Base-by-base conservation (phyloP, 2,113 vertebrate genomes). In the Nothoprocta perdicaria region DNA sequence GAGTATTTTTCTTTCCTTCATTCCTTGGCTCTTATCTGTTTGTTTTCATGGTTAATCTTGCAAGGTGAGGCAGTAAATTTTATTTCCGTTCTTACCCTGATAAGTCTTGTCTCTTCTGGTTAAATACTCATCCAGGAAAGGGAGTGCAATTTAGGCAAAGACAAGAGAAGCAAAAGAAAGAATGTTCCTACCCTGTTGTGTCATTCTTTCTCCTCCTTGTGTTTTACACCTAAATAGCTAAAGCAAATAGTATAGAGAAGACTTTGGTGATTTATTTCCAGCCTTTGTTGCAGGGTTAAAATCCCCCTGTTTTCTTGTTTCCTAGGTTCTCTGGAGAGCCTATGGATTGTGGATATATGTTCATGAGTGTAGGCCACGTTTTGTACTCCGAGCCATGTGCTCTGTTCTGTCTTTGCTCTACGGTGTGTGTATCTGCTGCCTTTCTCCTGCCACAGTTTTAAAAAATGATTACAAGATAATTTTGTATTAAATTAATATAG, bases 1-100 rank as follows among this genome's bases (percentile, higher is more conserved):
- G 90, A 95, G 41, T 77, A 88, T 75, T 85, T 89, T 85, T 74
- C 61, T 43, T 90, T 69, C 58, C 3, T 92, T 74, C 81, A 45
- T 84, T 85, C 74, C 13, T 84, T 87, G 38, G 27, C 90, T 86
- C 14, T 19, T 71, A 68, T 76, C 57, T 41, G 27, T 85, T 94
- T 60, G 27, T 24, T 15, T 76, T 85, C 48, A 84, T 79, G 22
- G 45, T 96, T 74, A 53, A 48, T 96, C 69, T 93, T 89, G 46
- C 69, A 90, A 75, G 52, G 21, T 84, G 55, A 75, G 0, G 0
- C 50, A 61, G 8, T 50, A 31, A 57, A 72, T 87, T 86, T 90
- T 94, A 27, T 88, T 93, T 92, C 52, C 50, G 13, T 79, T 50
- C 24, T 73, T 62, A 68, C 77, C 24, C 26, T 62, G 58, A 40